Percentiles rank a stretch among this genome's conserved stretches.
These are phyloP conservation scores for Homarus gammarus DNA, from an alignment of 2,888 invertebrate species.

Conservation along the genomic window DNA sequence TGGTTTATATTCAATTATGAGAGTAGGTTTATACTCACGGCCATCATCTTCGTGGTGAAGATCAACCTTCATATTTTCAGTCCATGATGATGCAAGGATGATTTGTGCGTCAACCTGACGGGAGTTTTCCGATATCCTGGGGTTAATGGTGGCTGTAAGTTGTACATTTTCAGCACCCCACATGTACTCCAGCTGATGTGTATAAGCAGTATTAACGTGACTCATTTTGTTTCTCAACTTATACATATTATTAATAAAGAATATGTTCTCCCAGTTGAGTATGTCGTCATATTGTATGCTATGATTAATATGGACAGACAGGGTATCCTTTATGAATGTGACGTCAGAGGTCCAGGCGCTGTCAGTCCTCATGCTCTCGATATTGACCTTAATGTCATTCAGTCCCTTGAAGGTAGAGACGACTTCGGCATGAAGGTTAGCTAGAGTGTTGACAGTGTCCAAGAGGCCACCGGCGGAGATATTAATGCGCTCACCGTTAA, in stretches of 20 bases:
- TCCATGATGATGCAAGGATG: conserved; percentile 15
- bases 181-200: conserved; percentile 9
- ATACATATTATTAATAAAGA: conserved; percentile 48
- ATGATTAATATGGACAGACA: conserved; percentile 43
- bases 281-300: conserved; percentile 38
- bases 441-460: conserved; percentile 28
- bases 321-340: conserved; percentile 16
- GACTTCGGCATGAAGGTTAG: conserved; percentile 34
- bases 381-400: conserved; percentile 51
- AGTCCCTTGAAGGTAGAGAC: conserved; percentile 50
- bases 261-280: conserved; percentile 60
- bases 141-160: not conserved
- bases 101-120: conserved; percentile 8
- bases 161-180: not conserved
- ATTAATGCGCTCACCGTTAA: conserved; percentile 39
- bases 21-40: conserved; percentile 8
- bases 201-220: not conserved
- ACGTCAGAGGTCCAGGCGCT: conserved; percentile 27
- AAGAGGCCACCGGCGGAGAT: conserved; percentile 45
- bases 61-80: conserved; percentile 17
- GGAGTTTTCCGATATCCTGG: conserved; percentile 8
- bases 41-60: conserved; percentile 19
- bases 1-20: conserved; percentile 26
- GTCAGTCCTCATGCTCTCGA: conserved; percentile 38
- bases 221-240: conserved; percentile 40